phyloP scores from a whole-genome alignment of 2,797 vertebrate species.

The Notolabrus celidotus region DNA sequence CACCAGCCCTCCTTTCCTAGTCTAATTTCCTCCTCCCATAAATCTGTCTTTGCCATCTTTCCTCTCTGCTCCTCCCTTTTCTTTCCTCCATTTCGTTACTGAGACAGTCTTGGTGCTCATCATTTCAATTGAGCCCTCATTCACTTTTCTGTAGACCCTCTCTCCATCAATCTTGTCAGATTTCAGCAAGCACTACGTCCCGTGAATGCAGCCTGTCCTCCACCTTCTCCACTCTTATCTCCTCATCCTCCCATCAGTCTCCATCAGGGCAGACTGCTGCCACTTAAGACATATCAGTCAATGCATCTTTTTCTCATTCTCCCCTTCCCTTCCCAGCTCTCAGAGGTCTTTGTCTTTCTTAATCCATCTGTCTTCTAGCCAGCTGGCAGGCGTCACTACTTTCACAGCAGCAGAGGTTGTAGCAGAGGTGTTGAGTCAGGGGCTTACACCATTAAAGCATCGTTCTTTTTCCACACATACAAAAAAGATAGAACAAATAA shows the following conservation, averaged over 20 bases:
- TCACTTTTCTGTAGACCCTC: slow-evolving; percentile 62
- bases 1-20: neutral
- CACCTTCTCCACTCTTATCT: slow-evolving; percentile 72
- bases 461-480: slow-evolving; percentile 34
- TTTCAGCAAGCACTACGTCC: slow-evolving; percentile 44
- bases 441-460: slow-evolving; percentile 30
- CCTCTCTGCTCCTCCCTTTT: slow-evolving; percentile 13
- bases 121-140: slow-evolving; percentile 66
- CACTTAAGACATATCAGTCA: slow-evolving; percentile 78
- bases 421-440: slow-evolving; percentile 4
- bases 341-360: slow-evolving; percentile 47
- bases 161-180: slow-evolving; percentile 68
- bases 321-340: slow-evolving; percentile 43
- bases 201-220: slow-evolving; percentile 54
- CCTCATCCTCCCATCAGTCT: slow-evolving; percentile 83
- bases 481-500: too few species aligned
- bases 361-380: slow-evolving; percentile 62
- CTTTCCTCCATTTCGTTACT: slow-evolving; percentile 62
- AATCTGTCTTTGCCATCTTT: neutral
- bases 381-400: slow-evolving; percentile 48
- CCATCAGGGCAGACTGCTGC: slow-evolving; percentile 81
- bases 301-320: slow-evolving; percentile 80
- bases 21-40: neutral
- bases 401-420: slow-evolving; percentile 37
- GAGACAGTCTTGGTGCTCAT: slow-evolving; percentile 59